Evolutionary conservation across 1,140 invertebrate species (phyloP).

Genomic region (Uloborus diversus): DNA sequence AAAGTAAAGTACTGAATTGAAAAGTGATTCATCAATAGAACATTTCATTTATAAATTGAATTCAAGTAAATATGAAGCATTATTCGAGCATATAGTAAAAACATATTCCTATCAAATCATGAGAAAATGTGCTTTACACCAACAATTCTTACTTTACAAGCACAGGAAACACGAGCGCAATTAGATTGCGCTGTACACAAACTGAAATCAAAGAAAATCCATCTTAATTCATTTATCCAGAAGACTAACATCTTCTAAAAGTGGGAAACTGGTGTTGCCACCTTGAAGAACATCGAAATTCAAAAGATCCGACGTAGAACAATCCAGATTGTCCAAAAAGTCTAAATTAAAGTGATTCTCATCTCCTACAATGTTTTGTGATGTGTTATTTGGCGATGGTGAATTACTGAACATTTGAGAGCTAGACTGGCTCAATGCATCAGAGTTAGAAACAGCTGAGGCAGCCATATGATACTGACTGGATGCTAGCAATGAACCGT

Average conservation of each 20-base stretch:
- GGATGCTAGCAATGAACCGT: neutral
- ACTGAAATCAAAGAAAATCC: no score
- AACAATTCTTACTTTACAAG: no score
- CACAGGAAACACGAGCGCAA: no score
- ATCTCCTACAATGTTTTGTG: slow-evolving; percentile 22
- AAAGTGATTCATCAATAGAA: no score
- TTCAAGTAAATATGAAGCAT: no score
- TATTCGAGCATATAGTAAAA: no score
- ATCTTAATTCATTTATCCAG: slow-evolving; percentile 31
- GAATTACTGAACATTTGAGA: slow-evolving; percentile 13
- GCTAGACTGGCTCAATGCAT: neutral
- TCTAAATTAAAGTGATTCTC: slow-evolving; percentile 26
- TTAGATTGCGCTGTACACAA: no score
- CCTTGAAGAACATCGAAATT: slow-evolving; percentile 30
- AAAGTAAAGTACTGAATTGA: no score
- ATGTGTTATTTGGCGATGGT: neutral
- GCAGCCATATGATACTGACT: slow-evolving; percentile 7
- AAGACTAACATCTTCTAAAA: slow-evolving; percentile 24
- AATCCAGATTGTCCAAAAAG: slow-evolving; percentile 44
- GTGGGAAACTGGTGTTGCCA: neutral
- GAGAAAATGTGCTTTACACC: no score
- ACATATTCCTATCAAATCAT: no score
- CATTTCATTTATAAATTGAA: no score
- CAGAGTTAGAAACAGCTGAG: neutral
- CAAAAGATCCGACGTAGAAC: slow-evolving; percentile 18